Evolutionary conservation across 1,140 invertebrate species (phyloP).

Genomic region (Pararge aegeria): DNA sequence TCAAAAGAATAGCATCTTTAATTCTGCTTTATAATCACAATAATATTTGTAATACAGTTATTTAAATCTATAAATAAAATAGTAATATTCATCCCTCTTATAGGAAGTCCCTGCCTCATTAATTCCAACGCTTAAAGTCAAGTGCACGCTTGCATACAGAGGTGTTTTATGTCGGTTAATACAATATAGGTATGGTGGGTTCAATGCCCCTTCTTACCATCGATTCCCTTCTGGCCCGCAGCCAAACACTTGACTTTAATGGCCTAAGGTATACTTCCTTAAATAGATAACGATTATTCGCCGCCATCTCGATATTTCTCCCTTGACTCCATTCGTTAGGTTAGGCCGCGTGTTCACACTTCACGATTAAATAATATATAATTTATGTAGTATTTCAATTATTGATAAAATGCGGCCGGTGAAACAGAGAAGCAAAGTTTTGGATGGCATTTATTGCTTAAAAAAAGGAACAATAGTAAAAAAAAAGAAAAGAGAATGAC

Average conservation of each 20-base stretch:
- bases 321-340: background rate
- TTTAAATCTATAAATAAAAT: no score
- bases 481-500: no score
- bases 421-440: no score
- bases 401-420: no score
- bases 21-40: no score
- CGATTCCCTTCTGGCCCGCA: conserved; percentile 56
- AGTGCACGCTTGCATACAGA: conserved; percentile 39
- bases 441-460: no score
- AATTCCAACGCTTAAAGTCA: conserved; percentile 16
- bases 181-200: conserved; percentile 50
- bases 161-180: conserved; percentile 39
- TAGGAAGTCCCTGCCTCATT: background rate
- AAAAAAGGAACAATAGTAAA: no score
- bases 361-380: no score
- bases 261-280: conserved; percentile 63
- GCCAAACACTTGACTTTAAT: conserved; percentile 70
- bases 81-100: background rate
- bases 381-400: no score
- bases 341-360: background rate
- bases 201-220: conserved; percentile 62
- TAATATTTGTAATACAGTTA: no score
- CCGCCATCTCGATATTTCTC: conserved; percentile 24
- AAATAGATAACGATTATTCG: conserved; percentile 59
- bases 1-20: no score